Conservation (phyloP, 1,140 invertebrate genomes). For the Manduca sexta region DNA sequence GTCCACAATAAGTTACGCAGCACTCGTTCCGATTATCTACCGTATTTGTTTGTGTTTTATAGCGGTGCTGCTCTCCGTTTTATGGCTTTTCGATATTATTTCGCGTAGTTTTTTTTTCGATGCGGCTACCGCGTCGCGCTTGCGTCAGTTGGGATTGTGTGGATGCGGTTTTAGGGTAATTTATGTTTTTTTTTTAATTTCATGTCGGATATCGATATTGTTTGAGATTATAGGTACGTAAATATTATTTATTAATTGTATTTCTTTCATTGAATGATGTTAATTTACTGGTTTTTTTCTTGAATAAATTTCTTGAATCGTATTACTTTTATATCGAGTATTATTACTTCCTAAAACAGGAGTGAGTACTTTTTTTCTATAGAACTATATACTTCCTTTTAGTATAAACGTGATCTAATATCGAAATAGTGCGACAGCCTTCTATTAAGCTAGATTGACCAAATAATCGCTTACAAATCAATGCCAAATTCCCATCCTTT, state of each 20-base stretch:
- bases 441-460: no score
- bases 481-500: no score
- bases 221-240: conserved; percentile 12
- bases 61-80: conserved; percentile 50
- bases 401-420: no score
- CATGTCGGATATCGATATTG: not conserved
- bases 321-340: no score
- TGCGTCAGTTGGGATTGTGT: not conserved
- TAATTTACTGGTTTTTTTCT: no score
- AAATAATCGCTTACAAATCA: no score
- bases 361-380: no score
- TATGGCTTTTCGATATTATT: conserved; percentile 68
- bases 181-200: not conserved
- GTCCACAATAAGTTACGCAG: conserved; percentile 47
- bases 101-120: conserved; percentile 59
- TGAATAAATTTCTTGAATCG: no score
- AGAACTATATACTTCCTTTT: no score
- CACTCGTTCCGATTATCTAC: conserved; percentile 62
- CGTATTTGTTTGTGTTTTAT: conserved; percentile 67
- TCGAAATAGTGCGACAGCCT: no score
- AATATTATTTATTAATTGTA: not conserved
- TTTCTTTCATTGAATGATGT: not conserved
- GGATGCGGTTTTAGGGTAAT: not conserved
- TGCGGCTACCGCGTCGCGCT: conserved; percentile 29
- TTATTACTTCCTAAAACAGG: no score